These are phyloP conservation scores for Acropternis orthonyx DNA, from an alignment of 2,797 vertebrate genomes.

Conservation along the genomic window DNA sequence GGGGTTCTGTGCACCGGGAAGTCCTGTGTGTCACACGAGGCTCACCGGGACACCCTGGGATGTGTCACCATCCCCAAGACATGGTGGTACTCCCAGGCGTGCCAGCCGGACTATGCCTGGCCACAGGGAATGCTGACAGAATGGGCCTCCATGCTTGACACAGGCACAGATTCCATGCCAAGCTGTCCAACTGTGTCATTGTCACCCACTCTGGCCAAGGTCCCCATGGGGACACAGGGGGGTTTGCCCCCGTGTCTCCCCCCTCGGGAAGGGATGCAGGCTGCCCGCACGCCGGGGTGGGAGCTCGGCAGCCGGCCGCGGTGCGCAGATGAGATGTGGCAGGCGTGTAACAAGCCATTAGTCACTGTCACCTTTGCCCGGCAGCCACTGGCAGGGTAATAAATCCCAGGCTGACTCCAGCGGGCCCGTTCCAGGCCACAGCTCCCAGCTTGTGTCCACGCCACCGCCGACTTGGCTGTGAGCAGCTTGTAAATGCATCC, in stretches of 20 bases:
- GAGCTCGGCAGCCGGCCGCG: constrained; percentile 8
- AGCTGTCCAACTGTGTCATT: not conserved
- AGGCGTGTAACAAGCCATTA: constrained; percentile 74
- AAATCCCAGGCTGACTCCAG: constrained; percentile 22
- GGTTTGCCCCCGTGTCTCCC: not conserved
- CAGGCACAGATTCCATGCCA: rapidly evolving
- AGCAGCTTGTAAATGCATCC: constrained; percentile 63
- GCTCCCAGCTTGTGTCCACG: constrained; percentile 28
- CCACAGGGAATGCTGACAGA: not conserved
- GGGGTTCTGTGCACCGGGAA: not conserved
- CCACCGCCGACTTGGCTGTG: constrained; percentile 9
- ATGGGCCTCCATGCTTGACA: not conserved
- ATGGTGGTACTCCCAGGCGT: rapidly evolving
- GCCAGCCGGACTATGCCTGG: not conserved
- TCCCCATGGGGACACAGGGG: rapidly evolving
- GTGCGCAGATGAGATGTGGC: constrained; percentile 65
- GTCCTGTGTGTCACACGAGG: not conserved
- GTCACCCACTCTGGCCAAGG: not conserved
- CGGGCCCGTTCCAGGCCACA: constrained; percentile 46
- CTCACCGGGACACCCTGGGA: not conserved
- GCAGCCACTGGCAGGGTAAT: constrained; percentile 64
- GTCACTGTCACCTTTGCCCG: constrained; percentile 73
- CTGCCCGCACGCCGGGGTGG: constrained; percentile 25
- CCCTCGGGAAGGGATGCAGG: not conserved
- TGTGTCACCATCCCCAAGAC: not conserved